Conservation (phyloP, 2,797 vertebrate genomes). For the Falco concolor region DNA sequence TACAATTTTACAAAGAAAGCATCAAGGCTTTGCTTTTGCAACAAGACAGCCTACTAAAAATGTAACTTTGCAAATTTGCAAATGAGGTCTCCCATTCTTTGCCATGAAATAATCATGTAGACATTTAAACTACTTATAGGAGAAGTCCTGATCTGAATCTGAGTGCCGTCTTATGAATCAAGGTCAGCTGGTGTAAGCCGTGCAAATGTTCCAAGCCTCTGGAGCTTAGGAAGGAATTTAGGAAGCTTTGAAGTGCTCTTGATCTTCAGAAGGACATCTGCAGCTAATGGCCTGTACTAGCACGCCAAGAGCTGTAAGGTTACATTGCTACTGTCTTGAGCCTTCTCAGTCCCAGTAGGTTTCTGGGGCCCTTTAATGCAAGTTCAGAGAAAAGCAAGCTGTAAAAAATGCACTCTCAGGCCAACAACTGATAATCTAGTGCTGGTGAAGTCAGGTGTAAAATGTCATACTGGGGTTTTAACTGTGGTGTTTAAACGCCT, state of each 20-base stretch:
- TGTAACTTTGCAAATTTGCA: not conserved
- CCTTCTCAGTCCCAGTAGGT: not conserved
- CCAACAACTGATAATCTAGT: not conserved
- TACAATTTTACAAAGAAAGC: not conserved
- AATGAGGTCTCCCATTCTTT: not conserved
- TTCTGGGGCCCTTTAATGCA: conserved; percentile 2
- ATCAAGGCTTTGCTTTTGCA: not conserved
- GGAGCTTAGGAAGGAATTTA: conserved; percentile 44
- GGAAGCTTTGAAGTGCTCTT: conserved; percentile 55
- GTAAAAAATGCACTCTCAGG: not conserved
- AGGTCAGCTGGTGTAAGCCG: conserved; percentile 14
- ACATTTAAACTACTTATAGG: not conserved
- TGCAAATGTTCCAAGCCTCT: conserved; percentile 44
- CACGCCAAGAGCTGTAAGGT: not conserved
- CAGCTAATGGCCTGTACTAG: conserved; percentile 37
- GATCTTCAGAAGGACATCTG: conserved; percentile 57
- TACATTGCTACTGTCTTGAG: not conserved
- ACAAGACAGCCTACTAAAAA: not conserved
- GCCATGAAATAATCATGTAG: not conserved
- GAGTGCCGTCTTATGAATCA: conserved; percentile 3
- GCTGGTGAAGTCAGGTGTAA: conserved; percentile 33
- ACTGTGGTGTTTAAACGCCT: not conserved
- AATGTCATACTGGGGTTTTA: conserved; percentile 49
- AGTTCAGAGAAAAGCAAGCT: conserved; percentile 11
- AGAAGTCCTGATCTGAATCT: not conserved